phyloP scores from a whole-genome alignment of 2,888 invertebrate genomes.

The Lampropteryx suffumata region DNA sequence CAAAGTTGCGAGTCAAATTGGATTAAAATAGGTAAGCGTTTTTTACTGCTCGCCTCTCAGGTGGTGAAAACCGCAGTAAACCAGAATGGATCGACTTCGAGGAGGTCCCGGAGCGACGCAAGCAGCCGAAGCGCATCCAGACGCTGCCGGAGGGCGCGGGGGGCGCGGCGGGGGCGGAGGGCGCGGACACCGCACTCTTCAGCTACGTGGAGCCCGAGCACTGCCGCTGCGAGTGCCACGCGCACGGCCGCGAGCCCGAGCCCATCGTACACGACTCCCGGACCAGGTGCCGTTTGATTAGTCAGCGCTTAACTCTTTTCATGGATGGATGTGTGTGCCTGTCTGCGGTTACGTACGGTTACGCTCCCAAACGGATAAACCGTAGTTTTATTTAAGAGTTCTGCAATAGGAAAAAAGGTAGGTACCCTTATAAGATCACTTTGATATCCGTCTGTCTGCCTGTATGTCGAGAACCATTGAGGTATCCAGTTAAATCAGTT shows the following conservation, averaged over 20 bases:
- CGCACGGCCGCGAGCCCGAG: conserved; percentile 59
- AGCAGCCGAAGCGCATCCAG: conserved; percentile 91
- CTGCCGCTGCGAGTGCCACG: conserved; percentile 94
- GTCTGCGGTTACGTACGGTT: too few species aligned
- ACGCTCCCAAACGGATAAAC: too few species aligned
- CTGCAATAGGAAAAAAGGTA: too few species aligned
- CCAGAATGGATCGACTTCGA: conserved; percentile 93
- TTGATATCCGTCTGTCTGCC: too few species aligned
- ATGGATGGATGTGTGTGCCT: too few species aligned
- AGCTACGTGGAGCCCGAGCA: conserved; percentile 94
- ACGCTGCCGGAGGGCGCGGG: conserved; percentile 86
- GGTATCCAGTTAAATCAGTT: too few species aligned
- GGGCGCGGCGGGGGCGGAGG: conserved; percentile 59
- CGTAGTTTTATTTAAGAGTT: too few species aligned
- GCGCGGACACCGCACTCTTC: conserved; percentile 76
- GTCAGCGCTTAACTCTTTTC: too few species aligned
- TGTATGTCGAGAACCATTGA: too few species aligned
- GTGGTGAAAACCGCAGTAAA: conserved; percentile 50
- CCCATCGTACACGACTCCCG: conserved; percentile 36
- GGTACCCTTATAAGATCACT: too few species aligned
- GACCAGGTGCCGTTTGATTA: conserved; percentile 18
- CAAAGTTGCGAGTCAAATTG: too few species aligned
- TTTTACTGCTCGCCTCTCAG: conserved; percentile 11
- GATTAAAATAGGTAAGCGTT: too few species aligned
- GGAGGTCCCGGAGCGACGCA: conserved; percentile 91